Base-by-base conservation (phyloP, 92 coral and sea anemone species). In the Muricea muricata region DNA sequence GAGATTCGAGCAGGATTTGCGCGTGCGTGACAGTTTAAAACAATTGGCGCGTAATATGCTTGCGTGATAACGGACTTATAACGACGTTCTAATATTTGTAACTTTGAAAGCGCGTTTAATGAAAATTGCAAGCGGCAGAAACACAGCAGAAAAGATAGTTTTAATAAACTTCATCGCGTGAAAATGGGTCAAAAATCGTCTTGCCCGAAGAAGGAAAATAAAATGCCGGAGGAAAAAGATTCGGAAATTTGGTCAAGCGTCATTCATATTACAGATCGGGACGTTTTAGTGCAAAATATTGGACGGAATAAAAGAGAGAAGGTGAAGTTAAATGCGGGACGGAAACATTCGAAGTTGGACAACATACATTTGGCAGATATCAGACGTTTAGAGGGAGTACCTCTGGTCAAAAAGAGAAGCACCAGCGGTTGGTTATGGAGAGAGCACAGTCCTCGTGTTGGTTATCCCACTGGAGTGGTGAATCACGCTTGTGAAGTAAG, bases 181-280 rank as follows among this genome's bases (percentile, higher is more conserved):
- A n/a, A n/a, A n/a, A 48, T 48, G 56, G 56, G 56, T 7, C 56
- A 48, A 48, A 11, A 17, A 11, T 48, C 56, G 56, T 48, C 56
- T 48, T 48, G 3, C 18, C 20, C 56, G 2, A 20, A 3, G 18
- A 15, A 7, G 56, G 18, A 2, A 20, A 48, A 17, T 3, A 15
- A 8, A 15, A 20, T 1, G 5, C 25, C 24, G 26, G 40, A 74
- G 3, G 61, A 45, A 6, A 13, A 39, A 24, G 9, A 30, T 32
- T 20, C 25, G 0, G 68, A 77, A 4, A 77, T 77, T 55, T 52
- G 67, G 82, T 58, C 48, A 15, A 41, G 31, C 10, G 30, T 77
- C 17, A 37, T 77, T 28, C 82, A 77, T 30, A 61, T 77, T 6
- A 54, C 82, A 11, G 82, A 77, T 20, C 82, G 82, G 20, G 82